Evolutionary conservation across 2,113 vertebrate species (phyloP).

Genomic region (Sebastes schlegelii): DNA sequence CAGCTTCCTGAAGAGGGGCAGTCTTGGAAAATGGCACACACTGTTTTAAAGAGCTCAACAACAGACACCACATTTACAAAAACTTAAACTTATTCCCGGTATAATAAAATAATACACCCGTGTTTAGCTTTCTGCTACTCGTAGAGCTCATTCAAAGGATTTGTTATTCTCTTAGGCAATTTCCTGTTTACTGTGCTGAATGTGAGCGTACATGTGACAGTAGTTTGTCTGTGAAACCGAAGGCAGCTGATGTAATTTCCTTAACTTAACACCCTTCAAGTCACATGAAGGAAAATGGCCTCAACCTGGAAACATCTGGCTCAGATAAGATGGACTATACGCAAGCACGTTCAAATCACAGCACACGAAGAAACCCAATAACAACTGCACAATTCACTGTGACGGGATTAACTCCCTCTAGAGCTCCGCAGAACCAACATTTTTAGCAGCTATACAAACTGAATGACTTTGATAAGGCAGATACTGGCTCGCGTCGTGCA

Average conservation of each 20-base stretch:
- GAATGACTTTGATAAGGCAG: conserved; percentile 24
- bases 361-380: conserved; percentile 9
- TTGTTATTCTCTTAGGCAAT: conserved; percentile 41
- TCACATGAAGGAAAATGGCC: conserved; percentile 7
- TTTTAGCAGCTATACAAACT: conserved; percentile 28
- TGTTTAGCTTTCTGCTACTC: conserved; percentile 24
- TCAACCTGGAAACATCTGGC: conserved; percentile 63
- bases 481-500: conserved; percentile 18
- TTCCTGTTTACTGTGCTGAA: conserved; percentile 72
- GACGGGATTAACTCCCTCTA: neutral
- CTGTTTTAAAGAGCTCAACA: conserved; percentile 18
- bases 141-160: conserved; percentile 50
- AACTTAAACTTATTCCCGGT: neutral
- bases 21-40: conserved; percentile 30
- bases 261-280: conserved; percentile 55
- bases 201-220: conserved; percentile 55
- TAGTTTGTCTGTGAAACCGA: conserved; percentile 43
- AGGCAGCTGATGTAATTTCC: conserved; percentile 66
- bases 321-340: conserved; percentile 30
- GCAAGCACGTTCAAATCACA: conserved; percentile 10
- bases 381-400: neutral
- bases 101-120: neutral
- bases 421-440: conserved; percentile 14
- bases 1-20: conserved; percentile 30
- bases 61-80: conserved; percentile 21